Conservation (phyloP, 2,888 invertebrate genomes). For the Agrochola litura region DNA sequence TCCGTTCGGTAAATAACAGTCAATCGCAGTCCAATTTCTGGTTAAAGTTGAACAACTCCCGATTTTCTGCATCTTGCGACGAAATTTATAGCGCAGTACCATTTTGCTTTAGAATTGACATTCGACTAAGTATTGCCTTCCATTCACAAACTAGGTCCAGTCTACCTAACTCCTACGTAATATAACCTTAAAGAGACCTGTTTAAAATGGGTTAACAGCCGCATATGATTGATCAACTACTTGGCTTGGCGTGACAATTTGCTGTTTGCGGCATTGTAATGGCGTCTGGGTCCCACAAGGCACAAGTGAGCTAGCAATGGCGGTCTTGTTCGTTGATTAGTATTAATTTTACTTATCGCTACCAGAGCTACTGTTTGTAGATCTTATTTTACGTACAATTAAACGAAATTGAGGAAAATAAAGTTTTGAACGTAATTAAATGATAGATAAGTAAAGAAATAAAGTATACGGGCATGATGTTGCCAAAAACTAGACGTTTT, state of each 20-base stretch:
- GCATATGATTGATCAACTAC: constrained; percentile 41
- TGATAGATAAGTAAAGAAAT: background rate
- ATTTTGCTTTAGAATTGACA: background rate
- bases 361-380: constrained; percentile 3
- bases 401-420: background rate
- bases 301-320: constrained; percentile 10
- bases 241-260: constrained; percentile 50
- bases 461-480: background rate
- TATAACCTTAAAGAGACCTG: constrained; percentile 26
- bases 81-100: background rate
- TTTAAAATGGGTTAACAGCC: constrained; percentile 51
- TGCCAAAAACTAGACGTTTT: background rate
- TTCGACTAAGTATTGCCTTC: background rate
- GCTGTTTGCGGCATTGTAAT: constrained; percentile 39
- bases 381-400: constrained; percentile 9
- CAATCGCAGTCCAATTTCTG: background rate
- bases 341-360: constrained; percentile 41
- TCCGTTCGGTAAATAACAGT: background rate
- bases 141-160: constrained; percentile 4
- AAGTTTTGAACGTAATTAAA: background rate
- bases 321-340: constrained; percentile 33
- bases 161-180: constrained; percentile 3
- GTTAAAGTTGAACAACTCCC: background rate
- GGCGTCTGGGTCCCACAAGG: constrained; percentile 38
- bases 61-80: background rate